Evolutionary conservation across 2,797 vertebrate genomes (phyloP), one percentile per base, ranked within the genome.

Genomic region (Gouania willdenowi): DNA sequence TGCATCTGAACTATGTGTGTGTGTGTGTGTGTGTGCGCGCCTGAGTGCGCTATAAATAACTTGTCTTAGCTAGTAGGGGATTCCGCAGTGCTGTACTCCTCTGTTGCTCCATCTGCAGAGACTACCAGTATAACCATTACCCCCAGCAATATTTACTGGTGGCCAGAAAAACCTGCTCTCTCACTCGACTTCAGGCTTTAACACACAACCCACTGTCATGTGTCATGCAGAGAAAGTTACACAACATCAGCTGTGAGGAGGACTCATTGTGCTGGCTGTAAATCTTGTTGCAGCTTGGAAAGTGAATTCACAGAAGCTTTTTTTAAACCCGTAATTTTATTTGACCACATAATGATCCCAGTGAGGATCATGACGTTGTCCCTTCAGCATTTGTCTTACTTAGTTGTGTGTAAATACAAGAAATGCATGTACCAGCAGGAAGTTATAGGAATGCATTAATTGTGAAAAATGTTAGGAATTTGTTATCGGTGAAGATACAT

Each of bases 11-110:
- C 13, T 25, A 32, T 46, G 27, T 42, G 27, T 23, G 28, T 31
- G 40, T n/a, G 15, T 39, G 21, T 21, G 37, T 27, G 20, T 65
- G 58, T 71, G 22, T 37, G 56, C 73, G 5, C 62, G 54, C 54
- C 47, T 53, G 9, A 16, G 45, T 59, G 53, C 53, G 45, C 77
- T 84, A 87, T 82, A 72, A 85, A 87, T 87, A 87, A 69, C 63
- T 56, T 15, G 11, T 76, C 63, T 71, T 77, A 57, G 71, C 74
- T 82, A 58, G 62, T 75, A 71, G 78, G 82, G 82, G 82, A 81
- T 83, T 84, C 82, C 63, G 72, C 81, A 85, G 61, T 83, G 79
- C 77, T 61, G 67, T 57, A 59, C 65, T 77, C 60, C 47, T 53
- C 55, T 71, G 58, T 62, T 58, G 44, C 53, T 76, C 76, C 79